phyloP scores from a whole-genome alignment of 2,113 vertebrate genomes.

The Charina bottae region DNA sequence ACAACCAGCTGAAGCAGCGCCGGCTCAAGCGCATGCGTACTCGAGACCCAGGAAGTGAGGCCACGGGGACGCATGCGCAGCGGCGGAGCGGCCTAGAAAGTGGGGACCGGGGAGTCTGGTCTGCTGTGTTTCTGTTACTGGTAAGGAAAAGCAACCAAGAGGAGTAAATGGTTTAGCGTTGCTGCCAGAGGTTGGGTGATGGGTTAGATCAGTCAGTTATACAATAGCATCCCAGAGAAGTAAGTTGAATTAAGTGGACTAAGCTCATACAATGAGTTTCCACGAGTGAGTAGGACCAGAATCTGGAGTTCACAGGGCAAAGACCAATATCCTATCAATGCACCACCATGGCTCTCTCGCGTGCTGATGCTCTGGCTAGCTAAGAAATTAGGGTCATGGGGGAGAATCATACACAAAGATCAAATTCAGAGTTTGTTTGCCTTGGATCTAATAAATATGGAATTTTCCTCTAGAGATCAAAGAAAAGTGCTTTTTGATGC shows the following conservation, averaged over 20 bases:
- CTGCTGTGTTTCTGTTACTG: rapidly evolving
- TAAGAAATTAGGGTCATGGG: neutral
- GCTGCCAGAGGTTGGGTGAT: neutral
- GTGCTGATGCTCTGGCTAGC: neutral
- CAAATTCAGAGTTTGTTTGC: neutral
- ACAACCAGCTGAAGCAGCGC: conserved; percentile 28
- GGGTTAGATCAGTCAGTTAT: neutral
- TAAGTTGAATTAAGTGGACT: neutral
- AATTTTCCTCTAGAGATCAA: neutral
- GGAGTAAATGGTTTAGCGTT: neutral
- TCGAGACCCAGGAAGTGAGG: neutral
- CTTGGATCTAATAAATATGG: neutral
- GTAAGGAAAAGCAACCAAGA: rapidly evolving
- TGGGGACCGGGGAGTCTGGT: rapidly evolving
- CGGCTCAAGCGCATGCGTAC: conserved; percentile 3
- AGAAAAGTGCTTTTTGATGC: neutral
- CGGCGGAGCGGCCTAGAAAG: too few species aligned
- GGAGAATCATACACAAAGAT: neutral
- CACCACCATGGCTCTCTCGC: neutral
- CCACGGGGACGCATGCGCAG: neutral
- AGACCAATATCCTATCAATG: neutral
- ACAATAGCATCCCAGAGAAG: neutral
- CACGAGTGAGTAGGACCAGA: neutral
- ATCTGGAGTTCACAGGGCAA: neutral
- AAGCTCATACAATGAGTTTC: neutral